Base-by-base conservation (phyloP, 2,888 invertebrate genomes). In the Eucriotettix oculatus region DNA sequence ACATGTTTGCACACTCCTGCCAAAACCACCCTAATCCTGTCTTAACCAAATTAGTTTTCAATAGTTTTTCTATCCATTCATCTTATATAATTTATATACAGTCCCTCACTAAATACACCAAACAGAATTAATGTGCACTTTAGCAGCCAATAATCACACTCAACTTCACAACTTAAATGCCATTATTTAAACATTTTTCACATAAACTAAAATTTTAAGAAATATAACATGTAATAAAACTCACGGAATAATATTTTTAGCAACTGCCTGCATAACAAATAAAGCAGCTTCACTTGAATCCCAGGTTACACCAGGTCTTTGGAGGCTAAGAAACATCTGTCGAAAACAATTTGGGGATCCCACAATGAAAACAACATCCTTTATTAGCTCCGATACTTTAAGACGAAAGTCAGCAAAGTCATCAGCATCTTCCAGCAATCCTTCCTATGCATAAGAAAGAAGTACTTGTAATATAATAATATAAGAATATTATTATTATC, bases 311-410 rank as follows among this genome's bases (percentile, higher is more conserved):
- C 81, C 80, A 0, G 86, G 82, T 60, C 78, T 75, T 67, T 87
- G 85, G 42, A 96, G 78, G 58, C 85, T 82, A 0, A 85, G 72
- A 71, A 90, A 90, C 88, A 94, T 93, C 77, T 95, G 92, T 60
- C 87, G 80, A 73, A 97, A 95, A 72, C 93, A 93, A 43, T 87
- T 84, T 63, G 88, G 87, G 42, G 95, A 94, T 1, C 96, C 95
- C 63, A 97, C 89, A 59, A 98, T 90, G 74, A 97, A 98, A 53
- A 95, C 91, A 55, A 98, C 91, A 71, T 99, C 98, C 72, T 95
- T 94, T 64, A 98, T 89, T 61, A 98, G 77, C 71, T 98, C 97
- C 42, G 89, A 87, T 16, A 94, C 94, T 70, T 92, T 86, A 66
- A 80, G 76, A 64, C 99, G 82, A 74, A 90, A 90, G 66, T 87